Base-by-base conservation (phyloP, 2,888 invertebrate genomes). In the Ceraclea dissimilis region DNA sequence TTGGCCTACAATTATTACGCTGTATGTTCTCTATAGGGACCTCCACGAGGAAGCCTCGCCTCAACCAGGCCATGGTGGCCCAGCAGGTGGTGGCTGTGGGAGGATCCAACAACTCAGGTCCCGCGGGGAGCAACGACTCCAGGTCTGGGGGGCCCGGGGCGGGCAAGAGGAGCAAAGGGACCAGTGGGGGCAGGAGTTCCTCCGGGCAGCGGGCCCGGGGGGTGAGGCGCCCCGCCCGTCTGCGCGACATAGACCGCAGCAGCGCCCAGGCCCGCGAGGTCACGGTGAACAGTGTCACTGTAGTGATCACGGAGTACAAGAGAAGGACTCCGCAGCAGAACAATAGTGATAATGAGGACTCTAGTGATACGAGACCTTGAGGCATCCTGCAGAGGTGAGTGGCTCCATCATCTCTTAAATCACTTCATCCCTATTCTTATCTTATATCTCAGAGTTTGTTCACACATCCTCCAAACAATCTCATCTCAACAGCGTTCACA, bases 251-350 rank as follows among this genome's bases (percentile, higher is more conserved):
- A 58, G 96, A 96, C 71, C 80, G 95, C 53, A 93, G 90, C 68
- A 90, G 91, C 31, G 95, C 92, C 21, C 90, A 92, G 71, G 92
- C 93, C 57, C 86, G 94, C 73, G 93, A 94, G 76, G 93, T 96
- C 65, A 97, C 97, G 50, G 96, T 96, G 33, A 96, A 95, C 72
- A 94, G 93, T 67, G 93, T 97, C 59, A 97, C 97, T 50, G 96
- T 97, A 60, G 89, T 94, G 63, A 95, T 97, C 70, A 97, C 97
- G 58, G 97, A 97, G 76, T 96, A 92, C 72, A 90, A 91, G 71
- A 90, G 91, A 64, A 92, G 92, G 69, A 76, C 77, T 61, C 49
- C 58, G n/a, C 26, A 52, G 8, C 43, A 39, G 31, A 52, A 39
- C 18, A 52, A 58, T 19, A 55, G 78, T 52, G 59, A 77, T 2